These are phyloP conservation scores for Poecilia velifera DNA, from an alignment of 2,797 vertebrate genomes.

Conservation along the genomic window DNA sequence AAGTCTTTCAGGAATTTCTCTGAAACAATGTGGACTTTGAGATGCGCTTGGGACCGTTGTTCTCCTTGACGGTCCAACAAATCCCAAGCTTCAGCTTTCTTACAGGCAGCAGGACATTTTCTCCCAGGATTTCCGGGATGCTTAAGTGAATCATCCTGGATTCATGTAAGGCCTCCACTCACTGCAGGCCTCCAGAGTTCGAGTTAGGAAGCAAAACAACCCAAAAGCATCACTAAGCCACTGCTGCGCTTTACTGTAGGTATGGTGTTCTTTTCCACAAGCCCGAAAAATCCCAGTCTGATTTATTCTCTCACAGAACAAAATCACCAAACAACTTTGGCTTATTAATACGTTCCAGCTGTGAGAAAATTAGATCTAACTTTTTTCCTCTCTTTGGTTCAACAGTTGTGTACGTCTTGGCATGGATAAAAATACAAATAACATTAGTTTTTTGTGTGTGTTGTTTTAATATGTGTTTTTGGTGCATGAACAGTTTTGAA, in stretches of 20 bases:
- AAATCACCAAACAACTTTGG: background rate
- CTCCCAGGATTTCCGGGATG: background rate
- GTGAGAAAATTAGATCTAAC: background rate
- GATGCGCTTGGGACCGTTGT: background rate
- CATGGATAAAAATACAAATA: no score
- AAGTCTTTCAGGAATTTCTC: background rate
- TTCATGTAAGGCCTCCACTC: background rate
- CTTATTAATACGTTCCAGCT: background rate
- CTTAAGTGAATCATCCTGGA: background rate
- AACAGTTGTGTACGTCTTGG: background rate
- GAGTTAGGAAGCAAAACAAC: background rate
- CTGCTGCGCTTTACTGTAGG: background rate
- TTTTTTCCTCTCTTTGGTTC: background rate
- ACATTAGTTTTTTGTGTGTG: no score
- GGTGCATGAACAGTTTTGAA: background rate
- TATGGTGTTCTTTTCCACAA: background rate
- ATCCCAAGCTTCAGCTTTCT: background rate
- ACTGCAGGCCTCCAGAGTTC: background rate
- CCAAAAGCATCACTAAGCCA: background rate
- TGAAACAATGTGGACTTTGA: background rate
- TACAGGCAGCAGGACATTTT: background rate
- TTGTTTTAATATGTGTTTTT: no score
- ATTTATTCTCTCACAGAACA: background rate
- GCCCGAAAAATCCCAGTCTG: background rate
- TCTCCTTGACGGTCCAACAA: background rate